phyloP scores from a whole-genome alignment of 2,888 invertebrate genomes.

The Drosophila merina region DNA sequence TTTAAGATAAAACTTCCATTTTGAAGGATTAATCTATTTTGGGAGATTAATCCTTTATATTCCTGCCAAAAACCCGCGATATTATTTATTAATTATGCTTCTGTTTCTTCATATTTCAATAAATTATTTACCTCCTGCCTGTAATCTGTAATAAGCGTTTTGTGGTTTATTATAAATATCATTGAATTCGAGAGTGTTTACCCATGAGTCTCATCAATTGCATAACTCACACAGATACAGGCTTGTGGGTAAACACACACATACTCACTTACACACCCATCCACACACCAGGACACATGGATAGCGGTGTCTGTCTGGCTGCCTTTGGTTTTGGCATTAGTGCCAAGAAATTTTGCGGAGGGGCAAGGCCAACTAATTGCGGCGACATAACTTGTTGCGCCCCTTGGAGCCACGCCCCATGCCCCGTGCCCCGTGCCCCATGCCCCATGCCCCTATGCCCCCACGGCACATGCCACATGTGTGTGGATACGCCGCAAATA shows the following conservation, averaged over 20 bases:
- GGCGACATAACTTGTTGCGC: slow-evolving; percentile 76
- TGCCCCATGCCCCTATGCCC: slow-evolving; percentile 7
- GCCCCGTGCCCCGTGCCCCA: slow-evolving; percentile 16
- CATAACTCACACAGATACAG: slow-evolving; percentile 46
- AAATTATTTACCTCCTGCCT: too few relatives aligned
- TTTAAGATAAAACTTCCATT: not conserved
- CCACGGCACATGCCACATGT: slow-evolving; percentile 28
- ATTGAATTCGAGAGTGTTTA: slow-evolving; percentile 58
- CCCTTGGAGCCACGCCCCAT: slow-evolving; percentile 36
- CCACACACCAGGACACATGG: not conserved
- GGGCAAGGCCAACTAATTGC: slow-evolving; percentile 74
- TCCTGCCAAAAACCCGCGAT: not conserved
- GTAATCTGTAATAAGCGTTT: slow-evolving; percentile 28
- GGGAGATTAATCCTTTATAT: not conserved
- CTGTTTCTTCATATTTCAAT: too few relatives aligned
- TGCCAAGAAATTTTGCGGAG: slow-evolving; percentile 73
- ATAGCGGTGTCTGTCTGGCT: slow-evolving; percentile 47
- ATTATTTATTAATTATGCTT: not conserved
- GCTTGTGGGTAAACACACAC: slow-evolving; percentile 16
- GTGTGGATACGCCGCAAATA: slow-evolving; percentile 50
- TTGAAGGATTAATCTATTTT: not conserved
- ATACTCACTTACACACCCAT: slow-evolving; percentile 4
- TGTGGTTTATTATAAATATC: slow-evolving; percentile 48
- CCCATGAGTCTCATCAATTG: slow-evolving; percentile 49
- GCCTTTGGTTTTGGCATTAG: slow-evolving; percentile 76